A percentile compares a stretch with the other conserved stretches of the same genome.
phyloP scores from a whole-genome alignment of 2,888 invertebrate genomes.

The Trilocha varians region DNA sequence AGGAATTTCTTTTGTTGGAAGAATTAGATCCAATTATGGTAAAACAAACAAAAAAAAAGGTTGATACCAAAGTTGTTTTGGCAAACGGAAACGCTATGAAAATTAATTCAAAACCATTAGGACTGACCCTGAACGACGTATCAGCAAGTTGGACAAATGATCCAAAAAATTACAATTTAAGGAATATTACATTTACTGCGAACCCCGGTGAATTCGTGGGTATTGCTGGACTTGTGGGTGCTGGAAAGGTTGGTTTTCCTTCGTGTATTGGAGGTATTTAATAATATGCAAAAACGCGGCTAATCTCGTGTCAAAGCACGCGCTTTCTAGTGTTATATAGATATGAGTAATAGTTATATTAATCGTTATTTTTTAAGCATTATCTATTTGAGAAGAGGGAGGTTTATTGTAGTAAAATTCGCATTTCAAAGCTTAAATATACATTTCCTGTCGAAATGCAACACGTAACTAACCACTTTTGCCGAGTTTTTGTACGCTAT shows the following conservation, averaged over 20 bases:
- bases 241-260: slow-evolving; percentile 79
- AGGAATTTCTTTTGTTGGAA: slow-evolving; percentile 60
- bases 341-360: no score
- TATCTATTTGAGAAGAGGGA: no score
- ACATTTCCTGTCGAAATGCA: no score
- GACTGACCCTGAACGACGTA: slow-evolving; percentile 46
- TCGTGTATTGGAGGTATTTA: no score
- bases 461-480: no score
- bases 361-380: no score
- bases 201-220: slow-evolving; percentile 75
- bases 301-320: no score
- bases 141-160: slow-evolving; percentile 58
- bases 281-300: no score
- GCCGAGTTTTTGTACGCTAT: no score
- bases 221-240: slow-evolving; percentile 83
- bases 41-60: slow-evolving; percentile 18
- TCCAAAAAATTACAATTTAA: slow-evolving; percentile 69
- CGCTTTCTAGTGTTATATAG: no score
- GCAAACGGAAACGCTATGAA: slow-evolving; percentile 34
- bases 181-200: slow-evolving; percentile 62
- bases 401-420: no score
- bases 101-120: slow-evolving; percentile 32
- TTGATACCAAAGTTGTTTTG: slow-evolving; percentile 23
- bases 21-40: slow-evolving; percentile 40
- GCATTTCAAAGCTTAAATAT: no score